phyloP scores from a whole-genome alignment of 1,140 invertebrate species.

The Alviniconcha marisindica region DNA sequence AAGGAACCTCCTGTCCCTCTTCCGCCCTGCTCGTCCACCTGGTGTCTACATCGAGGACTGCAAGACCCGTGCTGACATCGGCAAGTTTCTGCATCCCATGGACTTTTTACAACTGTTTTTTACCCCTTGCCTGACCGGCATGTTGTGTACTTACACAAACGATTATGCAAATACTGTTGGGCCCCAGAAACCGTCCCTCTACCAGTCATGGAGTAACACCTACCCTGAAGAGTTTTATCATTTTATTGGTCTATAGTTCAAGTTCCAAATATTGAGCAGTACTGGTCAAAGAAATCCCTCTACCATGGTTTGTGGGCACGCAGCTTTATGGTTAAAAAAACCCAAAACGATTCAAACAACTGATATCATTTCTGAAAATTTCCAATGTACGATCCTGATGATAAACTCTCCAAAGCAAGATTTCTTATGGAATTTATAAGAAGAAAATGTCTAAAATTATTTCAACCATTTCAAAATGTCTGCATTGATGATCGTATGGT shows the following conservation, averaged over 20 bases:
- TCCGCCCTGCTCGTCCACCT: too few relatives aligned
- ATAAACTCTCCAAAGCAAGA: conserved; percentile 23
- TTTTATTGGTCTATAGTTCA: too few relatives aligned
- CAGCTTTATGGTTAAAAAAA: conserved; percentile 2
- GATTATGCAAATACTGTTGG: conserved; percentile 75
- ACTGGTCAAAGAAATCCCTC: neutral
- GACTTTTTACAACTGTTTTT: too few relatives aligned
- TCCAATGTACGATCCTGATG: neutral
- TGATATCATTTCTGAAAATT: conserved; percentile 25
- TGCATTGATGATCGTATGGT: conserved; percentile 61
- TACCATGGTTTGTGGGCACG: neutral
- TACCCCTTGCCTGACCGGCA: conserved; percentile 53
- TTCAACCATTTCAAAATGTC: conserved; percentile 38
- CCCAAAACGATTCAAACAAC: neutral
- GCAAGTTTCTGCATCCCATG: too few relatives aligned
- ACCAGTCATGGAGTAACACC: too few relatives aligned
- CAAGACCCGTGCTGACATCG: neutral
- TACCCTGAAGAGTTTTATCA: too few relatives aligned
- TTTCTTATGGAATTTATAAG: conserved; percentile 15
- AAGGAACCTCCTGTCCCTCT: too few relatives aligned
- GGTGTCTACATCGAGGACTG: neutral
- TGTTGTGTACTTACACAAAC: conserved; percentile 76
- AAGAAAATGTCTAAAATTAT: conserved; percentile 27
- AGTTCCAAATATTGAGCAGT: neutral
- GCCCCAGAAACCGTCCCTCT: too few relatives aligned